Percentiles rank a stretch among this genome's conserved stretches.
These are phyloP conservation scores for Harlomillsia oculata DNA, from an alignment of 1,140 invertebrate species.

Conservation along the genomic window DNA sequence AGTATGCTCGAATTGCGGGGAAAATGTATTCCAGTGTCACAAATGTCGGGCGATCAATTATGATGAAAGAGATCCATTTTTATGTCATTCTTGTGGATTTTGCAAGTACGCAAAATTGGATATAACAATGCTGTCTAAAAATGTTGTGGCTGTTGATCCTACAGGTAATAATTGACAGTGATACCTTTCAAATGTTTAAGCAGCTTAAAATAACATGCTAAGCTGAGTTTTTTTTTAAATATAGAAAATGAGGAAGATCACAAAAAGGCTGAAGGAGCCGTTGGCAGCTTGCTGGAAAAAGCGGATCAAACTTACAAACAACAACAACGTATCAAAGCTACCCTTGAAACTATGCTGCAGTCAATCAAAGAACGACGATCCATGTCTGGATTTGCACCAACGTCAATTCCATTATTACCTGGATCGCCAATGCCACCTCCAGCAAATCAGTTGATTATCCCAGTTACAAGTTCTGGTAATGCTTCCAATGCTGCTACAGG, in stretches of 20 bases:
- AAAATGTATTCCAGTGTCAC: constrained; percentile 97
- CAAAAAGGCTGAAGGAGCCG: constrained; percentile 83
- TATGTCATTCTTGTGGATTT: constrained; percentile 96
- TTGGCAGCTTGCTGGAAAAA: constrained; percentile 82
- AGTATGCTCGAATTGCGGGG: constrained; percentile 93
- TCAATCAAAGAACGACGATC: constrained; percentile 33
- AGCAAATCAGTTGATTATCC: background rate
- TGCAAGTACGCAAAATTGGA: constrained; percentile 99
- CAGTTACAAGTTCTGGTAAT: constrained; percentile 59
- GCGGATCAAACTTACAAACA: constrained; percentile 89
- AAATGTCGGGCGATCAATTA: constrained; percentile 98
- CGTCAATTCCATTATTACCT: constrained; percentile 26
- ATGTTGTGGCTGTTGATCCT: constrained; percentile 33
- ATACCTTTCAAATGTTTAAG: too few species aligned
- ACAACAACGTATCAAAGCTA: constrained; percentile 76
- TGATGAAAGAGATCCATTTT: constrained; percentile 96
- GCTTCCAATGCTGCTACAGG: constrained; percentile 37
- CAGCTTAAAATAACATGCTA: background rate
- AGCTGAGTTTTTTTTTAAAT: background rate
- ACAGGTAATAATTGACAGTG: too few species aligned
- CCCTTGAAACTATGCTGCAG: constrained; percentile 52
- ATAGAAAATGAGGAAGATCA: constrained; percentile 92
- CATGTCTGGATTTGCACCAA: constrained; percentile 26
- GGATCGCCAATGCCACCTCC: too few species aligned
- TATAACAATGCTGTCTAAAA: constrained; percentile 42